These are phyloP conservation scores for Carassius gibelio DNA, from an alignment of 2,113 vertebrate species.

Conservation along the genomic window DNA sequence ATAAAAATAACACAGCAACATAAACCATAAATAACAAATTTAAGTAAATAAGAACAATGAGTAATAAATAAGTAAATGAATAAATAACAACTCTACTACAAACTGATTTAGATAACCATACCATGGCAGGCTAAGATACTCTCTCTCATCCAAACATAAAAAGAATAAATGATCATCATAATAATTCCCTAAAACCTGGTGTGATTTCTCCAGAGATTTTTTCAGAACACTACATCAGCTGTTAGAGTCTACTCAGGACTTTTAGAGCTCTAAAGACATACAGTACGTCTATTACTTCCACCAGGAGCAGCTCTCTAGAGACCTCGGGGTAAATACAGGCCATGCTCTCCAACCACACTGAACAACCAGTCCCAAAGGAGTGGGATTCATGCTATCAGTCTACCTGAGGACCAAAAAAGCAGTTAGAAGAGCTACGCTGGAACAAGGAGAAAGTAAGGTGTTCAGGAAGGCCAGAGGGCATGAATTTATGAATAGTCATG, in stretches of 20 bases:
- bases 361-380: background rate
- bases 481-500: constrained; percentile 4
- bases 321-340: background rate
- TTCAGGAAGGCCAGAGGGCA: background rate
- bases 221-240: background rate
- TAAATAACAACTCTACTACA: background rate
- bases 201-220: background rate
- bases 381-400: background rate
- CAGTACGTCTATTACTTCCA: constrained; percentile 4
- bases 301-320: constrained; percentile 23
- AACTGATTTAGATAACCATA: background rate
- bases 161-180: background rate
- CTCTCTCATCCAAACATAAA: no score
- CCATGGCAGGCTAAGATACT: no score
- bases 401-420: background rate
- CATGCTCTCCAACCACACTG: background rate
- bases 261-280: constrained; percentile 9
- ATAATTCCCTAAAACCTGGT: background rate
- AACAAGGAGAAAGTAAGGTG: background rate
- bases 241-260: background rate
- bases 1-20: background rate
- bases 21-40: no score
- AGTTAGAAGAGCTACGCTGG: background rate
- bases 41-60: background rate
- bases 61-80: no score